Conservation (phyloP, 2,113 vertebrate species). For the Cyprinodon variegatus region DNA sequence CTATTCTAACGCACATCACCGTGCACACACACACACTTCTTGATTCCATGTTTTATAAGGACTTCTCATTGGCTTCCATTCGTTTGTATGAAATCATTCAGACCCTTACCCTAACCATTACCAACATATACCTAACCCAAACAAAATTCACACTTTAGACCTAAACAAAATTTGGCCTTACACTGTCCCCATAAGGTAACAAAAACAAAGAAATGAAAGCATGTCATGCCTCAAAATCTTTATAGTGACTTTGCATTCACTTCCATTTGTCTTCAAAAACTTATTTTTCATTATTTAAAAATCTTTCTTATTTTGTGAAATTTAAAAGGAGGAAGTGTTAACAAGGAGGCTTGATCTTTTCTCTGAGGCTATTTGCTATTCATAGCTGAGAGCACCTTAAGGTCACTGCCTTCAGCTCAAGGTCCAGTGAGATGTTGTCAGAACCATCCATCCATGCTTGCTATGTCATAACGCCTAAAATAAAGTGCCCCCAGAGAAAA, state of each 20-base stretch:
- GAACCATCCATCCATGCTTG: conserved; percentile 19
- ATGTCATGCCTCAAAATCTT: too few relatives aligned
- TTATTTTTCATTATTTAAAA: neutral
- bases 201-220: too few relatives aligned
- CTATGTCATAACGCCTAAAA: conserved; percentile 23
- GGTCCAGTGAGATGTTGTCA: conserved; percentile 1
- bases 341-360: neutral
- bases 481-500: conserved; percentile 19
- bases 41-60: neutral
- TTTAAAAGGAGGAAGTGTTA: neutral
- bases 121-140: too few relatives aligned
- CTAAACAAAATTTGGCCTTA: too few relatives aligned
- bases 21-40: neutral
- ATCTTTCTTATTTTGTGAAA: neutral
- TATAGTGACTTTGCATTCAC: too few relatives aligned
- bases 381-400: conserved; percentile 7
- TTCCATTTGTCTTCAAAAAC: too few relatives aligned
- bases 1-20: neutral
- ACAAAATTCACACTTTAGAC: too few relatives aligned
- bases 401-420: conserved; percentile 11
- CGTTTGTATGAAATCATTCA: too few relatives aligned
- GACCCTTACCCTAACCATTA: too few relatives aligned
- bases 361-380: conserved; percentile 8
- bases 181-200: too few relatives aligned
- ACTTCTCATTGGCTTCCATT: too few relatives aligned